A percentile compares a stretch with the other conserved stretches of the same genome.
Conservation (phyloP, 2,797 vertebrate genomes). For the Margarornis squamiger region DNA sequence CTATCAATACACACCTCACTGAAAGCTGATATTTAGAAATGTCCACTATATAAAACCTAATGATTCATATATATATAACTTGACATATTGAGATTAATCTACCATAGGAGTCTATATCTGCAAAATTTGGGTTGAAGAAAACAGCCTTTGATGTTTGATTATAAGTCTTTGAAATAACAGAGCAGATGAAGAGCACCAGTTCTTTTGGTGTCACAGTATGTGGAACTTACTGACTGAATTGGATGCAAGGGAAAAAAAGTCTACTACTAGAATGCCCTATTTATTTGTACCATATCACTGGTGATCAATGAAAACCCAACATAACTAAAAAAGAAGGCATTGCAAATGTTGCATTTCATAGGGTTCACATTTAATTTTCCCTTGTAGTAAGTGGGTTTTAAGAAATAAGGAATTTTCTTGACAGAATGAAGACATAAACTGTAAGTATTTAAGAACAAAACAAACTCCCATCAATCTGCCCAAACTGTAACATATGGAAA, state of each 20-base stretch:
- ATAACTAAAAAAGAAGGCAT: background rate
- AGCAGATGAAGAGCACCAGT: background rate
- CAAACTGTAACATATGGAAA: background rate
- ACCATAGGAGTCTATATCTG: slow-evolving; percentile 5
- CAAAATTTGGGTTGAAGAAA: background rate
- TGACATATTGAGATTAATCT: slow-evolving; percentile 41
- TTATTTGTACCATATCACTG: background rate
- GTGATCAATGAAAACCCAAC: background rate
- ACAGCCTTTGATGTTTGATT: background rate
- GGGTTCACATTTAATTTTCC: background rate
- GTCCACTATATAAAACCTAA: slow-evolving; percentile 20
- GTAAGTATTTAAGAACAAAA: background rate
- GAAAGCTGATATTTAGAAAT: background rate
- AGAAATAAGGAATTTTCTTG: background rate
- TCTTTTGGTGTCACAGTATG: background rate
- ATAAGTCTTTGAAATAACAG: slow-evolving; percentile 6
- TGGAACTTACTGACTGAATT: background rate
- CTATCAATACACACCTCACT: background rate
- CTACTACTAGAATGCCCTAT: background rate
- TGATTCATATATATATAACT: background rate
- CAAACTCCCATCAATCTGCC: background rate
- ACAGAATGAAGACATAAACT: background rate
- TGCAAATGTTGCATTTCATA: background rate
- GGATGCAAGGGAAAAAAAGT: background rate
- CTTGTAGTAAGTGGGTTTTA: background rate